Percentiles rank a stretch among this genome's conserved stretches.
These are phyloP conservation scores for Pollenia angustigena DNA, from an alignment of 2,888 invertebrate species.

Conservation along the genomic window DNA sequence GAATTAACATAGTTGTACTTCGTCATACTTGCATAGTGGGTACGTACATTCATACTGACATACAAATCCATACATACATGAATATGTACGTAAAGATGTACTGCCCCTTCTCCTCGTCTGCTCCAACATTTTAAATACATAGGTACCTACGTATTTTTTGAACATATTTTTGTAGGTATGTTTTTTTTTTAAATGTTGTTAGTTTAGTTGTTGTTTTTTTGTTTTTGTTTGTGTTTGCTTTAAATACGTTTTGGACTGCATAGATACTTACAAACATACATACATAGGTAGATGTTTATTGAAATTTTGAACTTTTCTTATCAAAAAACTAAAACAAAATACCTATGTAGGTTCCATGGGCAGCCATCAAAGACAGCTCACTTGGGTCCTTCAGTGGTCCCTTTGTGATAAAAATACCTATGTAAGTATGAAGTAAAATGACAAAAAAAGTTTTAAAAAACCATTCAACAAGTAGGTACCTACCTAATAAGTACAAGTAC, in stretches of 20 bases:
- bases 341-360: too few relatives aligned
- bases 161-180: neutral
- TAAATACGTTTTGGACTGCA: too few relatives aligned
- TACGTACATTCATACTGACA: neutral
- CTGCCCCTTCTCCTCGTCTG: neutral
- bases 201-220: constrained; percentile 3
- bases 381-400: too few relatives aligned
- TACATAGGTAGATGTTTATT: constrained; percentile 12
- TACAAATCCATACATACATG: neutral
- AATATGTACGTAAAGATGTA: neutral
- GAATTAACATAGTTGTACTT: constrained; percentile 38
- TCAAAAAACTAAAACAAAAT: neutral
- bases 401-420: too few relatives aligned
- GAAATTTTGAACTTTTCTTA: constrained; percentile 35
- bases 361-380: too few relatives aligned
- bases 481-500: constrained; percentile 1
- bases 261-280: too few relatives aligned
- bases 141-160: too few relatives aligned
- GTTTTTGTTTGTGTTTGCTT: neutral
- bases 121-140: neutral
- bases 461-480: constrained; percentile 21
- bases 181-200: constrained; percentile 33
- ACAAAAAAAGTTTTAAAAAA: constrained; percentile 11
- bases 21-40: constrained; percentile 34
- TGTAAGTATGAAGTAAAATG: neutral